phyloP scores from a whole-genome alignment of 2,888 invertebrate genomes.

The Drosophila greeni region DNA sequence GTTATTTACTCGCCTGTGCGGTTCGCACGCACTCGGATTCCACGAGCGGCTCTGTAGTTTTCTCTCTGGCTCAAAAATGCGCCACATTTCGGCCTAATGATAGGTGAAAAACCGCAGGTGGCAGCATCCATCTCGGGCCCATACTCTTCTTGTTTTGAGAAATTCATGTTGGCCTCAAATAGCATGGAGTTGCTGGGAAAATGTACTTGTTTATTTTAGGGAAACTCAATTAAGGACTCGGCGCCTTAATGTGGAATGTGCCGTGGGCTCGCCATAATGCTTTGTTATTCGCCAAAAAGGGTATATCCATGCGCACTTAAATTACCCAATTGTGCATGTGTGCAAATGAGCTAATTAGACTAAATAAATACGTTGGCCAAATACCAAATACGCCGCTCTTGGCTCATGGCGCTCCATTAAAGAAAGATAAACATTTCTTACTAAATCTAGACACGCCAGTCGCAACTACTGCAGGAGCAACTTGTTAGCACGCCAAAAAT shows the following conservation, averaged over 20 bases:
- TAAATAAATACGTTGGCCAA: constrained; percentile 41
- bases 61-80: constrained; percentile 10
- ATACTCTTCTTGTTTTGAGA: not conserved
- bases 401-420: constrained; percentile 26
- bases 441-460: constrained; percentile 33
- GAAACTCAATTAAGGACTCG: constrained; percentile 22
- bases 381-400: constrained; percentile 11
- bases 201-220: constrained; percentile 17
- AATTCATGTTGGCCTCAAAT: not conserved
- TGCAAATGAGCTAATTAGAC: constrained; percentile 52
- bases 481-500: constrained; percentile 30
- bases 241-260: constrained; percentile 18
- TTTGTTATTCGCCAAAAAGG: constrained; percentile 1
- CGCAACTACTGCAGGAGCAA: constrained; percentile 19
- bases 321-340: constrained; percentile 16
- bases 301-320: constrained; percentile 6
- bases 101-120: constrained; percentile 14
- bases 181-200: not conserved
- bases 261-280: constrained; percentile 11
- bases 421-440: constrained; percentile 36
- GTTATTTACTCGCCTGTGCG: constrained; percentile 28
- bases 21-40: constrained; percentile 8
- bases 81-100: constrained; percentile 10
- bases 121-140: constrained; percentile 1
- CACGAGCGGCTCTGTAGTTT: constrained; percentile 5